A percentile compares a stretch with the other conserved stretches of the same genome.
Conservation (phyloP, 2,888 invertebrate genomes). For the Matsumyia berberina region DNA sequence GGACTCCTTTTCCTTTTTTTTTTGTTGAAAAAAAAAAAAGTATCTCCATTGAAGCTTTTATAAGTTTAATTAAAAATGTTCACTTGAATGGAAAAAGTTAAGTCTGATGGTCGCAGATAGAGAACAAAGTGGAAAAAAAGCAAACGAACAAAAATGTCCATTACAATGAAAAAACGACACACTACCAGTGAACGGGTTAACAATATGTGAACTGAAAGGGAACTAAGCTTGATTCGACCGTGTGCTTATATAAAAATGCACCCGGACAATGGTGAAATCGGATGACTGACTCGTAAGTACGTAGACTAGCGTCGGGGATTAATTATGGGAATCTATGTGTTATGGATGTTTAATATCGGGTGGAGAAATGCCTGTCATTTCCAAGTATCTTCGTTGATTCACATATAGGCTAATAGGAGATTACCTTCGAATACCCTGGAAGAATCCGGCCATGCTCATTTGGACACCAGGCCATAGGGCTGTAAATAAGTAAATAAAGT, state of each 20-base stretch:
- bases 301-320: no score
- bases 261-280: no score
- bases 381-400: no score
- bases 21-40: constrained; percentile 22
- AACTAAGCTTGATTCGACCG: constrained; percentile 16
- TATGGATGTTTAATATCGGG: no score
- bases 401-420: no score
- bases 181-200: constrained; percentile 13
- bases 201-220: constrained; percentile 36
- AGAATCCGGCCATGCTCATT: no score
- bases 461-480: no score
- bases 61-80: constrained; percentile 71
- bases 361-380: no score
- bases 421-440: no score
- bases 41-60: constrained; percentile 66
- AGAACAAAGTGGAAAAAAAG: constrained; percentile 28
- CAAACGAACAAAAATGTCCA: constrained; percentile 30
- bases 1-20: constrained; percentile 9
- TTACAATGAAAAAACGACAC: constrained; percentile 18
- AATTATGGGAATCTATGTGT: no score
- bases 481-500: no score
- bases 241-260: not conserved
- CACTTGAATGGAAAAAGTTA: constrained; percentile 68
- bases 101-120: constrained; percentile 31
- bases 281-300: no score